A percentile compares a stretch with the other conserved stretches of the same genome.
Conservation (phyloP, 2,113 vertebrate species). For the Zosterops japonicus region DNA sequence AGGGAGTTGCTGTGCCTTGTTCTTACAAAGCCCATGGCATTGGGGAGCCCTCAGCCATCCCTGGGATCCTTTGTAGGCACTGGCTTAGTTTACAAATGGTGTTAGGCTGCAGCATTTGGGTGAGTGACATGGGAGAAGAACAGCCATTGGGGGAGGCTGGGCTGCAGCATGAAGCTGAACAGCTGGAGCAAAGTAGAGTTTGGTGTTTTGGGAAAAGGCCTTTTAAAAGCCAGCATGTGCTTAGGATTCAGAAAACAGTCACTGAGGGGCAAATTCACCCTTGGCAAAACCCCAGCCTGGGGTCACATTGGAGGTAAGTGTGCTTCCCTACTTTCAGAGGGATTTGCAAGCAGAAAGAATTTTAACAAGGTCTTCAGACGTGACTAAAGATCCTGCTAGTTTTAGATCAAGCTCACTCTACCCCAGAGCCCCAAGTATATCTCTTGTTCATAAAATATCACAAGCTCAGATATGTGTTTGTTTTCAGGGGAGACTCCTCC, state of each 20-base stretch:
- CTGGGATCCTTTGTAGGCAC: not conserved
- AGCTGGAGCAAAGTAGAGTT: not conserved
- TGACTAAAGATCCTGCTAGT: constrained; percentile 41
- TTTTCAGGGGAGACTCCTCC: not conserved
- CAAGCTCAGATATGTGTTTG: not conserved
- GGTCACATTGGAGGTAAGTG: constrained; percentile 15
- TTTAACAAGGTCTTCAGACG: constrained; percentile 62
- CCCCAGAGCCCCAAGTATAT: not conserved
- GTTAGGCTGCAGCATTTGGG: not conserved
- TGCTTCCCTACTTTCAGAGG: constrained; percentile 41
- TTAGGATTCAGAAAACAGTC: constrained; percentile 19
- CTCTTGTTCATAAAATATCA: constrained; percentile 29
- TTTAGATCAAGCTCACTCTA: constrained; percentile 28
- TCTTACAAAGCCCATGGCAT: not conserved
- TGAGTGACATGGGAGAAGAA: not conserved
- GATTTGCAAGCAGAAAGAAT: constrained; percentile 64
- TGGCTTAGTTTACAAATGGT: not conserved
- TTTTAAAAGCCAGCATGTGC: constrained; percentile 4
- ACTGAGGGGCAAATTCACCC: constrained; percentile 26
- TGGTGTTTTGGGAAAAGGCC: not conserved
- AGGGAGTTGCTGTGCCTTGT: not conserved
- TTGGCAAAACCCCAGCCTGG: not conserved
- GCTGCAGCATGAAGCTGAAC: not conserved
- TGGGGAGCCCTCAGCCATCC: not conserved
- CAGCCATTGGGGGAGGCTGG: not conserved